Percentiles rank a stretch among this genome's conserved stretches.
These are phyloP conservation scores for Agrotis clavis DNA, from an alignment of 2,888 invertebrate species.

Conservation along the genomic window DNA sequence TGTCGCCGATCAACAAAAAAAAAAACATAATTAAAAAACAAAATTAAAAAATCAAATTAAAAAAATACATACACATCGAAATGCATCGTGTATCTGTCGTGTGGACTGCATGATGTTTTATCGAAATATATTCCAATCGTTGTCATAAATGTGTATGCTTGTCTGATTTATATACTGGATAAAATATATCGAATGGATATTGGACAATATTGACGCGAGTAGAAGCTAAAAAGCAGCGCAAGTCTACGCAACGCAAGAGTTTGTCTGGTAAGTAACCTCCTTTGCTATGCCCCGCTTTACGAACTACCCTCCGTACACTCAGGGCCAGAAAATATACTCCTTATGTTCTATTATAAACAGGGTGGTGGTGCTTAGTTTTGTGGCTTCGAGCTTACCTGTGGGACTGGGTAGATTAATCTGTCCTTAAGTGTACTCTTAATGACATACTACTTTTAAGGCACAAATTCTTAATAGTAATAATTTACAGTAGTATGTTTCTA, in stretches of 20 bases:
- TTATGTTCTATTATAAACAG: constrained; percentile 38
- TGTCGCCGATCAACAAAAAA: constrained; percentile 87
- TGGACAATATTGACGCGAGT: constrained; percentile 82
- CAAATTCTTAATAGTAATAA: constrained; percentile 42
- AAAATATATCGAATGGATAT: constrained; percentile 75
- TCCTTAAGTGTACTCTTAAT: constrained; percentile 78
- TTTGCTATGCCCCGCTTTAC: constrained; percentile 85
- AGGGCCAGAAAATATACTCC: constrained; percentile 73
- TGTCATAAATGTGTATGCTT: constrained; percentile 88
- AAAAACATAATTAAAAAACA: constrained; percentile 65
- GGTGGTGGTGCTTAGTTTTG: constrained; percentile 71
- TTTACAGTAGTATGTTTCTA: constrained; percentile 56
- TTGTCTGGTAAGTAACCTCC: constrained; percentile 95
- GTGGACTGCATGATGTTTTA: constrained; percentile 90
- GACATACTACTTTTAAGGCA: constrained; percentile 66
- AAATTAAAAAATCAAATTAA: constrained; percentile 69
- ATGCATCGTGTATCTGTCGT: constrained; percentile 90
- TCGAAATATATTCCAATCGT: constrained; percentile 82
- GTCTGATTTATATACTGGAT: constrained; percentile 68
- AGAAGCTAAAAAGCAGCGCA: constrained; percentile 99
- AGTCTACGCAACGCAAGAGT: constrained; percentile 93
- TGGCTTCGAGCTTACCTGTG: constrained; percentile 73
- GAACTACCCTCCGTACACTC: constrained; percentile 79
- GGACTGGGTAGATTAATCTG: constrained; percentile 71
- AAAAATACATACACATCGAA: constrained; percentile 86